These are phyloP conservation scores for Prionailurus viverrinus DNA, from an alignment of 2,113 vertebrate species.

Conservation along the genomic window DNA sequence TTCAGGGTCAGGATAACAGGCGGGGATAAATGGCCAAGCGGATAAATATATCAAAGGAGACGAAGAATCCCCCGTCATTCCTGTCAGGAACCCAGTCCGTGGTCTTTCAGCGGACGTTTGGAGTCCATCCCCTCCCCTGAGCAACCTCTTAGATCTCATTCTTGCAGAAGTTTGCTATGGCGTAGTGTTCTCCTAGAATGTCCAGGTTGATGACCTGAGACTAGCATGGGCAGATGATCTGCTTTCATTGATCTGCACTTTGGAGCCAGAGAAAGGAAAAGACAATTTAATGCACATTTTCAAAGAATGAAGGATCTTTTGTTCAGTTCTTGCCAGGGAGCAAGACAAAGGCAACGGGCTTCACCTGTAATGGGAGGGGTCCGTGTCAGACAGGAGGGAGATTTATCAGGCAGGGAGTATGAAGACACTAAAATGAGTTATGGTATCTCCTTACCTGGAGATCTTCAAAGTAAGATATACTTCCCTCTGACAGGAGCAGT, in stretches of 20 bases:
- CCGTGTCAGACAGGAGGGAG: constrained; percentile 53
- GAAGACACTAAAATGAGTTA: constrained; percentile 72
- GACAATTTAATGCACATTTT: constrained; percentile 69
- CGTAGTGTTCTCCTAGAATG: background rate
- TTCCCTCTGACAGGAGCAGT: constrained; percentile 66
- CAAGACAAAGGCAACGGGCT: constrained; percentile 70
- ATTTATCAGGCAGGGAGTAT: constrained; percentile 75
- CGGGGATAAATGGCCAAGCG: background rate
- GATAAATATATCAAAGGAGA: background rate
- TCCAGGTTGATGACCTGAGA: background rate
- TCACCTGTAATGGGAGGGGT: constrained; percentile 63
- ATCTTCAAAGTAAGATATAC: constrained; percentile 80
- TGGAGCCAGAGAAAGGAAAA: constrained; percentile 26
- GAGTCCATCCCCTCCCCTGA: background rate
- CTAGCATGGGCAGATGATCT: background rate
- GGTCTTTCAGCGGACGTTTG: background rate
- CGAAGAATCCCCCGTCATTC: background rate
- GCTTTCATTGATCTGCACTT: constrained; percentile 54
- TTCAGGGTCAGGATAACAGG: background rate
- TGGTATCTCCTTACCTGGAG: constrained; percentile 72
- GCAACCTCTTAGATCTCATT: background rate
- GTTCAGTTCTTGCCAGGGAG: constrained; percentile 36
- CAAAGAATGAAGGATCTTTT: constrained; percentile 66
- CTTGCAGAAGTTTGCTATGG: background rate
- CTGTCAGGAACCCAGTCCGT: background rate